Base-by-base conservation (phyloP, 2,113 vertebrate species). In the Carlito syrichta region DNA sequence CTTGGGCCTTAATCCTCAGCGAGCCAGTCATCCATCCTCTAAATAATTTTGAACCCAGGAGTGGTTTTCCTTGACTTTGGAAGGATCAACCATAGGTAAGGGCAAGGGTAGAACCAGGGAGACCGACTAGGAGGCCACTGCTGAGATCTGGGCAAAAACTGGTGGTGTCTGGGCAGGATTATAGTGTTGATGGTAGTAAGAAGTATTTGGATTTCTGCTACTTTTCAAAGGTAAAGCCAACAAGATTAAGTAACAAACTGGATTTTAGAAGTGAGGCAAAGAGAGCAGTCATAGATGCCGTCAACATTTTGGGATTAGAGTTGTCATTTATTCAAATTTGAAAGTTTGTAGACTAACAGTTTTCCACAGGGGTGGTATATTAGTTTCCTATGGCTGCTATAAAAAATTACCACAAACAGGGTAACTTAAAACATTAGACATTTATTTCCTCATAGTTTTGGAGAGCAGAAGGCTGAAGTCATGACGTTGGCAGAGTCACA, bases 401-500 rank as follows among this genome's bases (percentile, higher is more conserved):
- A 77, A 78, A 38, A 78, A 89, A 69, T 69, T 13, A 4, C 9
- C 52, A 81, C 45, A 79, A 91, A 84, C 71, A 7, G 13, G 2
- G 11, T 54, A 10, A 6, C 2, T 40, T 20, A 71, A 74, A 88
- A 19, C 13, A 50, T 43, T 45, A 52, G 30, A 86, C 76, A 71
- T 62, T 2, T 38, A 89, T 62, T 69, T 6, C 87, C n/a, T 68
- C 48, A 76, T 19, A 45, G 20, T 22, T 89, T 58, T n/a, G 38
- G 60, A 45, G 20, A 8, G 1, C 6, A 66, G 19, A 83, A 60
- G 16, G 38, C 66, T 91, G 62, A 76, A 82, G 48, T 54, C 50
- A 45, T n/a, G 25, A 40, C 23, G 1, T 48, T 48, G 5, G 62
- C 2, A 0, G 20, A 12, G 9, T 38, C 58, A 77, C 0, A 12